phyloP scores from a whole-genome alignment of 2,888 invertebrate genomes.

The Leptinotarsa rubiginosa region DNA sequence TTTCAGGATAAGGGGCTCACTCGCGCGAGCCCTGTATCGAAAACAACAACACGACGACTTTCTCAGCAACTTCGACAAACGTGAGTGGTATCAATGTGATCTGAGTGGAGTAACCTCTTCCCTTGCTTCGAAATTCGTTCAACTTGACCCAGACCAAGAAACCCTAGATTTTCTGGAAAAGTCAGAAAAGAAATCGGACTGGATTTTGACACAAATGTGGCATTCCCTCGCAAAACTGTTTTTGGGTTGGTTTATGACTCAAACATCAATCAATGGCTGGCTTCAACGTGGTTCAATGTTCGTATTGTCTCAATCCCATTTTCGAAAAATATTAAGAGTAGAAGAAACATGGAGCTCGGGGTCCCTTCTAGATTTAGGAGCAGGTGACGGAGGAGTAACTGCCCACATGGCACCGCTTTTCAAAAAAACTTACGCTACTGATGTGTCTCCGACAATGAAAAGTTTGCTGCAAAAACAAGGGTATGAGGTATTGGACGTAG shows the following conservation, averaged over 20 bases:
- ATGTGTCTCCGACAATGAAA: conserved; percentile 91
- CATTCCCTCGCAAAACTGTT: conserved; percentile 88
- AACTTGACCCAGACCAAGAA: conserved; percentile 77
- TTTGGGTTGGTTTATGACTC: conserved; percentile 90
- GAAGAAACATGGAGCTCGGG: conserved; percentile 64
- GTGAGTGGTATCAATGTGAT: conserved; percentile 81
- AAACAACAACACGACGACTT: conserved; percentile 79
- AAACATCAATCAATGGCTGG: conserved; percentile 95
- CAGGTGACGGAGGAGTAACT: conserved; percentile 96
- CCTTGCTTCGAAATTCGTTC: conserved; percentile 73
- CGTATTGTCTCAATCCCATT: conserved; percentile 88
- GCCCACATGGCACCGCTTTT: conserved; percentile 81
- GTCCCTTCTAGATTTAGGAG: conserved; percentile 87
- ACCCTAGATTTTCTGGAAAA: conserved; percentile 79
- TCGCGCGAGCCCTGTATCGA: conserved; percentile 79
- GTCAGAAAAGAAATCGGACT: conserved; percentile 84
- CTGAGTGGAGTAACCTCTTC: conserved; percentile 69
- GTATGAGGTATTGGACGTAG: conserved; percentile 80
- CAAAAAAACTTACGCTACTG: conserved; percentile 85
- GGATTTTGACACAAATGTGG: conserved; percentile 90
- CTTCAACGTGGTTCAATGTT: conserved; percentile 96
- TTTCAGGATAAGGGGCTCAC: conserved; percentile 77
- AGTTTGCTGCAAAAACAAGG: conserved; percentile 81
- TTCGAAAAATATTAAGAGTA: conserved; percentile 73
- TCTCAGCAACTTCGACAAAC: conserved; percentile 76